These are phyloP conservation scores for Diorhabda sublineata DNA, from an alignment of 1,140 invertebrate genomes.

Conservation along the genomic window DNA sequence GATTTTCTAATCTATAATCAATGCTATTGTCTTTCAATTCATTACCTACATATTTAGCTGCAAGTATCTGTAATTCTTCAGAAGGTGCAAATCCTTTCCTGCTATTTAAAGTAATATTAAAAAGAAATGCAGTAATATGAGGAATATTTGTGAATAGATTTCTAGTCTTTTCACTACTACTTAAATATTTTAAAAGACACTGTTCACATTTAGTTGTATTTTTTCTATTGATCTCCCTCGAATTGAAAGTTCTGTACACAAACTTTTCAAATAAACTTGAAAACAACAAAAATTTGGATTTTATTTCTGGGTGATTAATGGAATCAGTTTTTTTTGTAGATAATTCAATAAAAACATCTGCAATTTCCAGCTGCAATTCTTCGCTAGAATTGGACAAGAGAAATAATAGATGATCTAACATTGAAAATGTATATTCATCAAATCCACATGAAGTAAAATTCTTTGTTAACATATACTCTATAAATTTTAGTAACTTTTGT, in stretches of 20 bases:
- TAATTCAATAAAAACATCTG: constrained; percentile 33
- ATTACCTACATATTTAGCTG: background rate
- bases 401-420: constrained; percentile 34
- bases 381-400: constrained; percentile 27
- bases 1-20: background rate
- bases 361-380: constrained; percentile 32
- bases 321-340: constrained; percentile 11
- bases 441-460: constrained; percentile 32
- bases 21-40: background rate
- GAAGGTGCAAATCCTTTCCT: background rate
- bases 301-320: constrained; percentile 20
- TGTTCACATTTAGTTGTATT: constrained; percentile 24
- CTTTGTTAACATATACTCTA: constrained; percentile 33
- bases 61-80: constrained; percentile 4
- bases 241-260: constrained; percentile 32
- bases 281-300: constrained; percentile 25
- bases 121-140: constrained; percentile 17
- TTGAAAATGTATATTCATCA: constrained; percentile 18
- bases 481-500: constrained; percentile 35
- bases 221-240: background rate
- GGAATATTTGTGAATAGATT: constrained; percentile 13
- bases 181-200: constrained; percentile 15
- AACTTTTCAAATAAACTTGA: constrained; percentile 35
- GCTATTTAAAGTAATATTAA: constrained; percentile 5
- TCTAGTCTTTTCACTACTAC: constrained; percentile 1